Base-by-base conservation (phyloP, 2,113 vertebrate genomes). In the Phrynocephalus versicolor region DNA sequence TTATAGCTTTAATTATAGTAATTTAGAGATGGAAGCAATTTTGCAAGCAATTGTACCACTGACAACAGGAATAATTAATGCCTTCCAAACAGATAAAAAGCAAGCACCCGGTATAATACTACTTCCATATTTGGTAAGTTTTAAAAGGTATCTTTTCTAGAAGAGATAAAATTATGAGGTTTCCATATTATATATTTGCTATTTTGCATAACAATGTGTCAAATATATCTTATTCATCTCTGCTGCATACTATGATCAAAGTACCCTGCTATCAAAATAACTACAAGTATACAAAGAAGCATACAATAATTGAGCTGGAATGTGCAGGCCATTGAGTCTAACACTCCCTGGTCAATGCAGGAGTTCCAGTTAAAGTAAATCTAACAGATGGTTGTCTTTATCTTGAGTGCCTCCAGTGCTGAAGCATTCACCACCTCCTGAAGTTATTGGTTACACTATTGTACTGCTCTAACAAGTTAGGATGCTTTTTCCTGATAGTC, bases 1-100 rank as follows among this genome's bases (percentile, higher is more conserved):
- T 95, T 95, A 95, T 88, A 89, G 90, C 90, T 90, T 94, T 97
- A 95, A 96, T 96, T 96, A 96, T 94, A 94, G 94, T 95, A 96
- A 96, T 96, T 95, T 94, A 90, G 94, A 92, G 92, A 95, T 93
- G 93, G 92, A 96, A 95, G 91, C 89, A 92, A 94, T 94, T 95
- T 91, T 85, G 71, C 87, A 86, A 92, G 94, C 93, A 92, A 89
- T 94, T 88, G 82, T 82, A 76, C 87, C 90, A 94, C 89, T 91
- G 93, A 93, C 93, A 92, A 94, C 94, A 94, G 95, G 91, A 93
- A 94, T 94, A 95, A 95, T 95, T 94, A 95, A 83, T 86, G 89
- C 92, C 92, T 92, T 91, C 91, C 92, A 92, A 94, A 94, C 89
- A 95, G 94, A 94, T 93, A 91, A 92, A 86, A 90, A 86, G 64